Evolutionary conservation across 2,888 invertebrate genomes (phyloP).

Genomic region (Callyntrura guangdongensis): DNA sequence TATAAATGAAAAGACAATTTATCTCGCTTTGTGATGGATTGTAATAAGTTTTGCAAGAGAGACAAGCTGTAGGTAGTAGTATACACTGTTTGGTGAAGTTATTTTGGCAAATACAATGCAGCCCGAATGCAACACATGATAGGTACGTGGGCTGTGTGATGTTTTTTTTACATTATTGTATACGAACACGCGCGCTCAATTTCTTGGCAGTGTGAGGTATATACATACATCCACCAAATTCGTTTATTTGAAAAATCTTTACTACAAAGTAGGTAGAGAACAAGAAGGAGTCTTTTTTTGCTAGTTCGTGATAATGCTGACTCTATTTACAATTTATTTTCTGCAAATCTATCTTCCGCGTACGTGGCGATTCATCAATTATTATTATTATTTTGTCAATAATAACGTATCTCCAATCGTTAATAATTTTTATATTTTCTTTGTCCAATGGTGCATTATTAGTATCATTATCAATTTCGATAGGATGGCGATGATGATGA

Average conservation of each 20-base stretch:
- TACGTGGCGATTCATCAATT: slow-evolving; percentile 75
- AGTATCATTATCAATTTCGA: slow-evolving; percentile 36
- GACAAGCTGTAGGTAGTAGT: neutral
- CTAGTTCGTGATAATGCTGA: slow-evolving; percentile 45
- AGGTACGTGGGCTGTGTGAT: slow-evolving; percentile 17
- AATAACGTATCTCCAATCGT: slow-evolving; percentile 61
- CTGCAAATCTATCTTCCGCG: slow-evolving; percentile 69
- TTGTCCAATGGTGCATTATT: slow-evolving; percentile 60
- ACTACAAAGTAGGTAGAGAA: slow-evolving; percentile 2
- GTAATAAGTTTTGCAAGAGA: neutral
- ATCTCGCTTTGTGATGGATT: slow-evolving; percentile 29
- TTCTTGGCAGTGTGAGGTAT: neutral
- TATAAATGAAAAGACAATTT: slow-evolving; percentile 52
- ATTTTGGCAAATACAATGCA: slow-evolving; percentile 3
- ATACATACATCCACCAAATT: neutral
- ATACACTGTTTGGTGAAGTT: neutral
- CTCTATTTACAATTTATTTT: slow-evolving; percentile 60
- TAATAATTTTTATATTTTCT: slow-evolving; percentile 58
- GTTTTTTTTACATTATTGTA: slow-evolving; percentile 31
- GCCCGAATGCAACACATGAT: neutral
- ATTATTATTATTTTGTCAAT: slow-evolving; percentile 74
- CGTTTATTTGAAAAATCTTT: neutral
- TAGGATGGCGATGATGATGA: neutral
- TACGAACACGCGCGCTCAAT: slow-evolving; percentile 14
- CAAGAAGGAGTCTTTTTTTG: slow-evolving; percentile 7